Percentiles rank a stretch among this genome's conserved stretches.
These are phyloP conservation scores for Drepana falcataria DNA, from an alignment of 2,888 invertebrate genomes.

Conservation along the genomic window DNA sequence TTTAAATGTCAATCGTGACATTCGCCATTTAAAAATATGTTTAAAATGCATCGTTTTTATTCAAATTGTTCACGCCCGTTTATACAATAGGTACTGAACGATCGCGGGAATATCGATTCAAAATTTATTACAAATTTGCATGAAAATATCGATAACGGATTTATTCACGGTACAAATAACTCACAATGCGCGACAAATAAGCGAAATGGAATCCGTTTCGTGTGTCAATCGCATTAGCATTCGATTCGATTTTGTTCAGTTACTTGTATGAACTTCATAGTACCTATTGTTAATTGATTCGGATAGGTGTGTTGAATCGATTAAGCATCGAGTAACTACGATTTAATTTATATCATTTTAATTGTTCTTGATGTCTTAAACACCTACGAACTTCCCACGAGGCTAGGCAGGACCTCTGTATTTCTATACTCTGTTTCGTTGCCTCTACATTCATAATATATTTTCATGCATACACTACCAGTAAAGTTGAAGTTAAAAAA, in stretches of 20 bases:
- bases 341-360: slow-evolving; percentile 22
- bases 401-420: too few relatives aligned
- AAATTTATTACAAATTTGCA: slow-evolving; percentile 54
- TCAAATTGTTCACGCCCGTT: slow-evolving; percentile 43
- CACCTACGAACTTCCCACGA: too few relatives aligned
- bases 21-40: not conserved
- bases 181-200: slow-evolving; percentile 65
- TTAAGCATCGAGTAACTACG: slow-evolving; percentile 31
- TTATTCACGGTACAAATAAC: slow-evolving; percentile 48
- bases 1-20: not conserved
- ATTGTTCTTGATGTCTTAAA: too few relatives aligned
- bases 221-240: slow-evolving; percentile 61
- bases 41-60: slow-evolving; percentile 20
- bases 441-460: too few relatives aligned
- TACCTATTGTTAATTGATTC: slow-evolving; percentile 49
- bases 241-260: slow-evolving; percentile 23
- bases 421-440: too few relatives aligned
- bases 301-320: slow-evolving; percentile 37
- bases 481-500: too few relatives aligned
- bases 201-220: slow-evolving; percentile 54
- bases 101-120: slow-evolving; percentile 39
- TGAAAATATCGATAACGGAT: slow-evolving; percentile 67
- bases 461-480: too few relatives aligned
- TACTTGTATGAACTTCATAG: slow-evolving; percentile 34
- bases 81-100: slow-evolving; percentile 42